Base-by-base conservation (phyloP, 2,888 invertebrate species). In the Oscheius sp. region DNA sequence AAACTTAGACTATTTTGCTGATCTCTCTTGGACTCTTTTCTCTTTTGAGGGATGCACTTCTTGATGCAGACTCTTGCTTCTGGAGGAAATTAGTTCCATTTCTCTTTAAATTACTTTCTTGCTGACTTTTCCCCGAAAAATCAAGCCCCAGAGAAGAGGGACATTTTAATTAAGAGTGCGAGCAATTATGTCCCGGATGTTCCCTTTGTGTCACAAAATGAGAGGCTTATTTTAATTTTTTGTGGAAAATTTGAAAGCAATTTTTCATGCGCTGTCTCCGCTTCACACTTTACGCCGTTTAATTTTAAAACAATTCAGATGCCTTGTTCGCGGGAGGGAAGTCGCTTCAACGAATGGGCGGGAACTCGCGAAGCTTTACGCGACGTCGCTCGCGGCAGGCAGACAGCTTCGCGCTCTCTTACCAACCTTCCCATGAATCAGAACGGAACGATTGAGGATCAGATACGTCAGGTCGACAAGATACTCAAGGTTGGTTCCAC, bases 391-490 rank as follows among this genome's bases (percentile, higher is more conserved):
- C 55, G 67, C 34, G 57, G 29, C 33, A 12, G 67, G 31, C 67
- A 55, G 46, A 37, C 67, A 25, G 45, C 58, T 37, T 55, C 67
- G 46, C 67, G 67, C 67, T 67, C 57, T 50, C 42, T 58, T 46
- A 48, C 57, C 50, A 57, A 34, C 39, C 61, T 68, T 46, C 61
- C 68, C 27, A 73, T 73, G 73, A 63, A 55, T 20, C 45, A 17
- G 42, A 69, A 61, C 46, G 72, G 74, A 29, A 81, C 79, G 34
- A 81, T 81, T 52, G 81, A 81, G 61, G 81, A 81, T 31, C 81
- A 81, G 71, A 79, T 81, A 25, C 72, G 81, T n/a, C 70, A 72
- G 10, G 79, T 81, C 48, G 81, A 81, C 58, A 71, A 71, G 34
- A 71, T 81, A 23, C 65, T 77, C 23, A 81, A 81, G 76, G 81